These are phyloP conservation scores for Leptobrachium ailaonicum DNA, from an alignment of 2,113 vertebrate species.

Conservation along the genomic window DNA sequence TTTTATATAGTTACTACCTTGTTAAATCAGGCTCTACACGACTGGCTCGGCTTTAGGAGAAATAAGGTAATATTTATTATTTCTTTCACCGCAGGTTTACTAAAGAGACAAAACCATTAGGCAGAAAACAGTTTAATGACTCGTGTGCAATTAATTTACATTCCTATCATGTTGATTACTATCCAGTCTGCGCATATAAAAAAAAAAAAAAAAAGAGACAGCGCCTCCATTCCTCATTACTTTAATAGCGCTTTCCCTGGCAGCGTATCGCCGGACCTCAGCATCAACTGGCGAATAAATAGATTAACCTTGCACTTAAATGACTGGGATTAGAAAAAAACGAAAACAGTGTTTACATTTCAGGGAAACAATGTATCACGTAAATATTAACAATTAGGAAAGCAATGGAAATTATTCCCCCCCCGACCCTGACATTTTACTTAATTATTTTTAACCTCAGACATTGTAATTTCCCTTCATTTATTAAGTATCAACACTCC, in stretches of 20 bases:
- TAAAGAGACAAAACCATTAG: neutral
- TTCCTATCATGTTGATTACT: neutral
- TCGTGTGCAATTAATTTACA: neutral
- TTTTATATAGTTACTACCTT: neutral
- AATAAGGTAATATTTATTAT: constrained; percentile 5
- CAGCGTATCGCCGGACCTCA: neutral
- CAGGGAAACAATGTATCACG: too few species aligned
- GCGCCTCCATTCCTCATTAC: neutral
- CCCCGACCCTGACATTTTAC: too few species aligned
- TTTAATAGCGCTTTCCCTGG: neutral
- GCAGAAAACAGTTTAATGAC: neutral
- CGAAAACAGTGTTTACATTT: too few species aligned
- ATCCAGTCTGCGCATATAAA: neutral
- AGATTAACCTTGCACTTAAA: too few species aligned
- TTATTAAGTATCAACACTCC: too few species aligned
- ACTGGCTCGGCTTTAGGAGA: neutral
- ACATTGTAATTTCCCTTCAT: too few species aligned
- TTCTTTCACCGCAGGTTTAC: neutral
- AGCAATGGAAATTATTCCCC: too few species aligned
- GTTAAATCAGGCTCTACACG: neutral
- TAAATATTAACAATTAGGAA: too few species aligned
- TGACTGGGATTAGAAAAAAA: too few species aligned
- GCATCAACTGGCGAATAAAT: neutral
- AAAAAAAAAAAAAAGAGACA: neutral
- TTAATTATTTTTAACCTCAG: too few species aligned